Base-by-base conservation (phyloP, 2,888 invertebrate species). In the Enchytraeus crypticus region DNA sequence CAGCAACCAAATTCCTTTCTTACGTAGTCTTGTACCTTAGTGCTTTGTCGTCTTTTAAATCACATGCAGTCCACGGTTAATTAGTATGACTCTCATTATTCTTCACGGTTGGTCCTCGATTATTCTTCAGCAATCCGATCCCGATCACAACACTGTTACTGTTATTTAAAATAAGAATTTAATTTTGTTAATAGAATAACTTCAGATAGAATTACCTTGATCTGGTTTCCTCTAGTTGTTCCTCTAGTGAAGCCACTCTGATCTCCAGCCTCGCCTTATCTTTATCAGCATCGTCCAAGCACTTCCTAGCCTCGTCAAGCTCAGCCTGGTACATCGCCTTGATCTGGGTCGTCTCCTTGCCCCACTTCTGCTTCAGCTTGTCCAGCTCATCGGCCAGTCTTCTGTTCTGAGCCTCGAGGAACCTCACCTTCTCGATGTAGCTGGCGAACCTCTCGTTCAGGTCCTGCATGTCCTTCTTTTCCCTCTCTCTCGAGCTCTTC, bases 401-500 rank as follows among this genome's bases (percentile, higher is more conserved):
- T 54, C 73, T 69, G 72, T 80, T 80, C 70, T 80, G 80, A 32
- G 78, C 79, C 65, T 80, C 80, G 59, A 80, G 69, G 66, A 79
- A 80, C 51, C 79, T 70, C 4, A 71, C 69, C 72, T 81, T 81
- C 74, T 82, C 82, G 65, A 82, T 82, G 74, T 82, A 82, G 72
- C 73, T 76, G 63, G 82, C 82, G 61, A 82, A 79, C 53, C 82
- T 72, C 70, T 82, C 82, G 71, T 82, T 82, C 66, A 82, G 71
- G 65, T 82, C 81, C 70, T 77, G 78, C 77, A 83, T 77, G 69
- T 82, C 82, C 69, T 80, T 80, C 78, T 82, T 82, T 71, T 82
- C 82, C 65, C 73, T 74, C 65, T 80, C 81, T 43, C 82, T 72
- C 56, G 70, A 70, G 56, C 74, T 71, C 65, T 80, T 79, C 29